Evolutionary conservation across 2,113 vertebrate species (phyloP), one percentile per base, ranked within the genome.

Genomic region (Gracilinanus agilis): DNA sequence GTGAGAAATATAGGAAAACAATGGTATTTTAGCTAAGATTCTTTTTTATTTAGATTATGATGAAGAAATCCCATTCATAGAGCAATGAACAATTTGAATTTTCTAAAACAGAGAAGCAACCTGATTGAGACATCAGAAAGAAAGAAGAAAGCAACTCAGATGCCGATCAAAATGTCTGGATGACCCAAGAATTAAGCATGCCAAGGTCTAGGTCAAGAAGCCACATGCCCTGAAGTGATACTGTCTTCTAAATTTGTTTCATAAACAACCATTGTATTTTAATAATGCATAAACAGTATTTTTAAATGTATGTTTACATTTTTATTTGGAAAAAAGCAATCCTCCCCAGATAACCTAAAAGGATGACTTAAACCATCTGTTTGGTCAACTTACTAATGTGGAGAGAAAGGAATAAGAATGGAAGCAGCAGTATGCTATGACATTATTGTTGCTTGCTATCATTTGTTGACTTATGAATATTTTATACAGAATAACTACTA

Each of bases 271-370:
- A 90, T 16, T 67, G 55, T 94, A 90, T 95, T 96, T 92, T 94
- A 97, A 97, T 90, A 44, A 94, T 89, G 54, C 91, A 95, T 96
- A 94, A 96, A 96, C 95, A 75, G n/a, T n/a, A 90, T 94, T 40
- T 92, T 95, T 96, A 11, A 92, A 88, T 95, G 92, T 93, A 61
- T 9, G 44, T 96, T 97, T 95, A 95, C 49, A 95, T 97, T 96
- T 54, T 94, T 96, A 54, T 95, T n/a, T 97, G 96, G 97, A 97
- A 98, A 97, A 94, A 24, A 94, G 91, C 94, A 53, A 91, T 90
- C 61, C 94, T 96, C 55, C 90, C 24, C 89, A 96, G 96, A 97
- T 96, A 96, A 96, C 94, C 92, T 89, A 95, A 89, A 83, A 27
- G 13, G 9, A 88, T 93, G 61, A 97, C 58, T 97, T 94, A 94